phyloP scores from a whole-genome alignment of 2,888 invertebrate genomes.

The Lasioglossum morio region DNA sequence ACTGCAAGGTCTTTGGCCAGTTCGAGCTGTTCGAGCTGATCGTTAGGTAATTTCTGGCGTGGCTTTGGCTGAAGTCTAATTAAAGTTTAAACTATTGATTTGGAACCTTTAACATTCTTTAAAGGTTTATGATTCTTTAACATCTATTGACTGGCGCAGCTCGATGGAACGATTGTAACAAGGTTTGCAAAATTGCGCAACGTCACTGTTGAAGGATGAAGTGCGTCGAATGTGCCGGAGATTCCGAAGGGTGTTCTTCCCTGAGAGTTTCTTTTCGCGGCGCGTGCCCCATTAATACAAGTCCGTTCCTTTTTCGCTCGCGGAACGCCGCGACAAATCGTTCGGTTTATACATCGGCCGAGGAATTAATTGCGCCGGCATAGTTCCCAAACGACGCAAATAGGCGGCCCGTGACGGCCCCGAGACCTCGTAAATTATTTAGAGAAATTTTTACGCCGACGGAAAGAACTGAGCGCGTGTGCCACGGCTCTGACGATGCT shows the following conservation, averaged over 20 bases:
- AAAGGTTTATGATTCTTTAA: too few species aligned
- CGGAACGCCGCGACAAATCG: constrained; percentile 54
- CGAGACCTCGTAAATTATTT: constrained; percentile 44
- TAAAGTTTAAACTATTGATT: background rate
- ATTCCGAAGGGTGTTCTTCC: background rate
- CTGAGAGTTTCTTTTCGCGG: constrained; percentile 6
- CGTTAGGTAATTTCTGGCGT: constrained; percentile 87
- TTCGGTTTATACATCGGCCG: constrained; percentile 54
- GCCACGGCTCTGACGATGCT: background rate
- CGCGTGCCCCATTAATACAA: constrained; percentile 37
- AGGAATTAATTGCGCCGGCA: constrained; percentile 52
- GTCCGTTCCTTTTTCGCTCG: constrained; percentile 39
- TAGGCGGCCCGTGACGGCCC: constrained; percentile 35
- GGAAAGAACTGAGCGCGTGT: background rate
- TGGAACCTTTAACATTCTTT: too few species aligned
- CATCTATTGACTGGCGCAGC: background rate
- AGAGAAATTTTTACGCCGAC: constrained; percentile 28
- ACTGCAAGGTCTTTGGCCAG: constrained; percentile 95
- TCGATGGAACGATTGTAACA: background rate
- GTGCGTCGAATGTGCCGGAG: background rate
- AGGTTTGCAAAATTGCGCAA: background rate
- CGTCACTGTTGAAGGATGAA: background rate
- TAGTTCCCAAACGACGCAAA: constrained; percentile 42
- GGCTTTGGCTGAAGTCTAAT: background rate
- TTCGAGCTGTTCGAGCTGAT: constrained; percentile 92